Base-by-base conservation (phyloP, 1,140 invertebrate genomes). In the Brachionus sp. region DNA sequence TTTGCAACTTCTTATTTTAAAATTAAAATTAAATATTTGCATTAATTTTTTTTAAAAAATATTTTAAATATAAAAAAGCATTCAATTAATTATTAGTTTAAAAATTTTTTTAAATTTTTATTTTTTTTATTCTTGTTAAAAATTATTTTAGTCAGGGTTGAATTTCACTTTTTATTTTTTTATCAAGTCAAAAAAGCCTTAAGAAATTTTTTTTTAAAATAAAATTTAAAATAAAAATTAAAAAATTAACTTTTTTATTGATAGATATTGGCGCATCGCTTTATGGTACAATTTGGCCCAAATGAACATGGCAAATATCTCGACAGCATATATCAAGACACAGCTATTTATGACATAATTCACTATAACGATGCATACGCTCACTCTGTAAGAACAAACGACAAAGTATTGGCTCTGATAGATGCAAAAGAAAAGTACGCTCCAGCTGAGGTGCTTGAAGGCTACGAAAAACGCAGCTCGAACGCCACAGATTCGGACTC, bases 281-380 rank as follows among this genome's bases (percentile, higher is more conserved):
- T 88, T 68, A 84, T 88, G 53, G 84, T 88, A 0, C 86, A 86
- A 46, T 88, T 88, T 85, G 87, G 86, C 53, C 86, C 87, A 1
- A 86, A 33, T 10, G n/a, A 86, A 73, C 85, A 86, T 77, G 86
- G 87, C 4, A 86, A 87, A 80, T 88, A 85, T 66, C 84, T 84
- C 35, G 86, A 87, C 10, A 86, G 86, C 13, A 84, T 82, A 12
- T 88, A 88, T 68, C 87, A 88, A 80, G 87, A 88, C 80, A 88
- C 87, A 5, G 85, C 84, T 80, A 85, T 88, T 12, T 86, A 85
- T 84, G 87, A 88, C 77, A 87, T 88, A 46, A 85, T 88, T 0
- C 85, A 86, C 77, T 85, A 85, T 73, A 64, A 80, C 1, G 88
- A 88, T 84, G 86, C 87, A 13, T 83, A 85, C 19, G 83, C 86